Conservation (phyloP, 92 coral and sea anemone species). For the Heliopora coerulea region DNA sequence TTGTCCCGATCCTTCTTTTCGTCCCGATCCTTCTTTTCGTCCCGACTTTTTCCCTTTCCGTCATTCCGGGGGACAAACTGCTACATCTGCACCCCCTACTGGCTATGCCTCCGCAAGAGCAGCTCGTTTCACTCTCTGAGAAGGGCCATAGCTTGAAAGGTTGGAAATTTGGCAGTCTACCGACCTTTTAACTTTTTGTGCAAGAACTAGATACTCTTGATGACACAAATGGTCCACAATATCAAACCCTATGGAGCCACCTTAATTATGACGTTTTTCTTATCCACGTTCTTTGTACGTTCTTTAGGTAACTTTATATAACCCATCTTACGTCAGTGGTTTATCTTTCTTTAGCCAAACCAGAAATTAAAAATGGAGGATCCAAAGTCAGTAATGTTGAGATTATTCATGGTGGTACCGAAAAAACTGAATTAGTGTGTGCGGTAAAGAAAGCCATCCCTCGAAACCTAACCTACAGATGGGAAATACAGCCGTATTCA, state of each 20-base stretch:
- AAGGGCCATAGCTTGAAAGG: too few species aligned
- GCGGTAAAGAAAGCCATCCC: conserved; percentile 13
- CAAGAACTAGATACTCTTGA: too few species aligned
- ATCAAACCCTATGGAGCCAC: background rate
- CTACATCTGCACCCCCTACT: too few species aligned
- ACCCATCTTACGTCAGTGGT: background rate
- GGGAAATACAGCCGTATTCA: conserved; percentile 10
- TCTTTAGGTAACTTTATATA: background rate
- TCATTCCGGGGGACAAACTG: too few species aligned
- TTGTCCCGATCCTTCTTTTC: too few species aligned
- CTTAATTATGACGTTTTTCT: background rate
- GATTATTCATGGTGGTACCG: background rate
- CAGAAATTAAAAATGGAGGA: conserved; percentile 5
- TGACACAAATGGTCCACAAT: background rate
- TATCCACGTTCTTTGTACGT: background rate
- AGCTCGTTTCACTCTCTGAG: too few species aligned
- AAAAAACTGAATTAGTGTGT: conserved; percentile 3
- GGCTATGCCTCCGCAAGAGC: too few species aligned
- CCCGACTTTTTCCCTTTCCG: too few species aligned
- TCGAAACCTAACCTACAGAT: background rate
- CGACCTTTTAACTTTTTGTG: too few species aligned
- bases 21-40: too few species aligned
- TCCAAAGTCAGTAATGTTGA: background rate
- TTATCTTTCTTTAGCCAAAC: conserved; percentile 11
- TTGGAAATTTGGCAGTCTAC: too few species aligned